These are phyloP conservation scores for Psammodynastes pulverulentus DNA, from an alignment of 2,113 vertebrate species.

Conservation along the genomic window DNA sequence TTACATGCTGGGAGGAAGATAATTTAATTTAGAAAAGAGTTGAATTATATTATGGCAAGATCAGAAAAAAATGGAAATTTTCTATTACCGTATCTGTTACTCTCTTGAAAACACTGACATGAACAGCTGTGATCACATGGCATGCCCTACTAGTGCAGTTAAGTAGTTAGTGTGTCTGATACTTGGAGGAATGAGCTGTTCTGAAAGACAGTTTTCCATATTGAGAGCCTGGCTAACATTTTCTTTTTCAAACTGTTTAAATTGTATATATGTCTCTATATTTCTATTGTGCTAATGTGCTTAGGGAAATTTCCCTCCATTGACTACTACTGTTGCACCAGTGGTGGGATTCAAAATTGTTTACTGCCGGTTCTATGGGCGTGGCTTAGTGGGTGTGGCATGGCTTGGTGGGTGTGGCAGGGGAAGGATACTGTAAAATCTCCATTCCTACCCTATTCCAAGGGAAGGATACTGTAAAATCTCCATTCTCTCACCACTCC, in stretches of 20 bases:
- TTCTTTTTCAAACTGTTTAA: neutral
- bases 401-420: too few relatives aligned
- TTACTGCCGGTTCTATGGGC: too few relatives aligned
- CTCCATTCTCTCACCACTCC: too few relatives aligned
- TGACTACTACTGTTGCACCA: neutral
- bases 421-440: too few relatives aligned
- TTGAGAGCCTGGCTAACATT: conserved; percentile 8
- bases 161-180: neutral
- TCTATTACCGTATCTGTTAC: accelerated
- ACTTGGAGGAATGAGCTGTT: neutral
- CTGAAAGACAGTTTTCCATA: neutral
- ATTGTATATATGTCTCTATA: neutral
- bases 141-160: neutral
- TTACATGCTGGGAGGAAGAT: neutral
- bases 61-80: too few relatives aligned
- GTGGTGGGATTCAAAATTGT: too few relatives aligned
- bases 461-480: too few relatives aligned
- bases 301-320: neutral
- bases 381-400: too few relatives aligned
- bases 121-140: neutral
- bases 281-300: neutral
- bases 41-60: neutral
- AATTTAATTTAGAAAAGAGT: neutral
- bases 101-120: neutral
- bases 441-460: too few relatives aligned